Evolutionary conservation across 2,113 vertebrate genomes (phyloP), one percentile per base, ranked within the genome.

Genomic region (Mungos mungo): DNA sequence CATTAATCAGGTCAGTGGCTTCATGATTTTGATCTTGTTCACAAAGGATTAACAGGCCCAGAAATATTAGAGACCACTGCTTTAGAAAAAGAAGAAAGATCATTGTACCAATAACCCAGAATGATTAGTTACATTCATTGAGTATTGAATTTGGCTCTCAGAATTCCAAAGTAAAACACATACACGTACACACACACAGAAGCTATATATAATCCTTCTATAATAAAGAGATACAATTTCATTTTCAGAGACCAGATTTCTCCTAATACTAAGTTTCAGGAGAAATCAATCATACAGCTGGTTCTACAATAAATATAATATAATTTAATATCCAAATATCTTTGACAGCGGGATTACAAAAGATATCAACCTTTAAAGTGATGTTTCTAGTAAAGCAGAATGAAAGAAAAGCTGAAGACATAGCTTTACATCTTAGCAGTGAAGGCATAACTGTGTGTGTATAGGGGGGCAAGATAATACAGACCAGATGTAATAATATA

Each of bases 401-500:
- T 92, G 54, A 84, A 96, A 88, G 93, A 86, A 95, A 93, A 76
- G 33, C 65, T 95, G 83, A 96, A 97, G 83, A 41, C 52, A 74
- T 50, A 95, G 52, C 27, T 95, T 96, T 93, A 82, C 47, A 79
- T 88, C 69, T 93, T 90, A 95, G 96, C 76, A 82, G 14, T 94
- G 66, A 90, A 92, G 27, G 33, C 84, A 35, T 57, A 87, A 88
- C 68, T 89, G 23, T 88, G 45, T 19, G 50, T 33, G n/a, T 52
- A 11, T 38, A 10, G 9, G 12, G 52, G 86, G 7, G 72, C 71
- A 95, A 85, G 47, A 74, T 96, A 98, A 98, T 96, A 81, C 12
- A 96, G 60, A 86, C 83, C 98, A 98, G 97, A 96, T 97, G 97
- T 97, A 90, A 95, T 90, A 96, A 96, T 95, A 93, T 5, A 88